phyloP scores from a whole-genome alignment of 2,113 vertebrate genomes.

The Pungitius pungitius region DNA sequence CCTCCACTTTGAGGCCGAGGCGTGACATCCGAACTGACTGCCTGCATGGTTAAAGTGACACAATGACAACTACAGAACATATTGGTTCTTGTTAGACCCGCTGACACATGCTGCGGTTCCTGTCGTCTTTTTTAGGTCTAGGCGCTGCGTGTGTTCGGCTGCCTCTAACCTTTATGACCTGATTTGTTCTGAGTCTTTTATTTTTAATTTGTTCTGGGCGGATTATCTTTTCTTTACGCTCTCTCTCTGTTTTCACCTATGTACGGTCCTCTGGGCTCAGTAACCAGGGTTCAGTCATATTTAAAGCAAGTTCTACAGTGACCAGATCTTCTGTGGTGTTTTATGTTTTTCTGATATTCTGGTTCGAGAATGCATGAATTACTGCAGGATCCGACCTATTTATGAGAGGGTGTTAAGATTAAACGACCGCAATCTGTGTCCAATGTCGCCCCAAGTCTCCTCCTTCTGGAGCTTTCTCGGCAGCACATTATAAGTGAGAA shows the following conservation, averaged over 20 bases:
- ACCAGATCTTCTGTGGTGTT: not conserved
- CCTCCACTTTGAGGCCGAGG: conserved; percentile 53
- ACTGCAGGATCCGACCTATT: not conserved
- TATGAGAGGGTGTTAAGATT: not conserved
- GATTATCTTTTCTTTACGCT: conserved; percentile 31
- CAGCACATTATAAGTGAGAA: conserved; percentile 15
- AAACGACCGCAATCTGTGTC: conserved; percentile 5
- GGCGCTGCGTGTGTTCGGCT: conserved; percentile 35
- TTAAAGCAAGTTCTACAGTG: conserved; percentile 6
- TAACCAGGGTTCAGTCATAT: conserved; percentile 18
- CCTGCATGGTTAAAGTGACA: conserved; percentile 23
- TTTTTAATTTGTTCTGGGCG: conserved; percentile 64
- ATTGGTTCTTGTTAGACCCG: conserved; percentile 22
- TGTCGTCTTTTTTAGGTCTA: not conserved
- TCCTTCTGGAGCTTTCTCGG: conserved; percentile 6
- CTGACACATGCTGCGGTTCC: conserved; percentile 4
- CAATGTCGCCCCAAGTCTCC: not conserved
- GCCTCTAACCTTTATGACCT: conserved; percentile 70
- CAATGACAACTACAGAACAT: conserved; percentile 34
- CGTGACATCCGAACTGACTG: conserved; percentile 58
- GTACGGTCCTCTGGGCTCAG: conserved; percentile 6
- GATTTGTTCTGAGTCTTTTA: conserved; percentile 68
- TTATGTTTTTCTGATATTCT: not conserved
- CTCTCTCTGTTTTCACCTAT: conserved; percentile 41
- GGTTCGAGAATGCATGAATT: not conserved